Percentiles rank a stretch among this genome's conserved stretches.
phyloP scores from a whole-genome alignment of 2,888 invertebrate species.

The Cheilosia urbana region DNA sequence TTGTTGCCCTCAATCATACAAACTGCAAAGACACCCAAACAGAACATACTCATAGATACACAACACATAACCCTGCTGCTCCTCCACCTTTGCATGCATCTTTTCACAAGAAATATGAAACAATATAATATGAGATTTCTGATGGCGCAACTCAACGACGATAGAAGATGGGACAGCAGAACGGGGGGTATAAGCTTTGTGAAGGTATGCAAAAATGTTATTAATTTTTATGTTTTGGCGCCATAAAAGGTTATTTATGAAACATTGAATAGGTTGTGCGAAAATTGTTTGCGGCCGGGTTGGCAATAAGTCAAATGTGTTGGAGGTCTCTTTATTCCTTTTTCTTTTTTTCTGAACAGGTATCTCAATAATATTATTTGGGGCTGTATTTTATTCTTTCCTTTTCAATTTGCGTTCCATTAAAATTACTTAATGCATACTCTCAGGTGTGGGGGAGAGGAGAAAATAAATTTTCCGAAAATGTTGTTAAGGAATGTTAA shows the following conservation, averaged over 20 bases:
- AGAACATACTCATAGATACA: background rate
- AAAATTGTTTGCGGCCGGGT: constrained; percentile 71
- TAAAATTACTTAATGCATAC: constrained; percentile 62
- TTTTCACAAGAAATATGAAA: constrained; percentile 47
- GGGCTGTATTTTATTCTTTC: constrained; percentile 11
- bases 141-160: constrained; percentile 51
- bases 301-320: constrained; percentile 69
- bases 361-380: constrained; percentile 50
- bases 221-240: constrained; percentile 71
- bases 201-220: constrained; percentile 73
- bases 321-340: constrained; percentile 6
- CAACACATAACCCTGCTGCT: background rate
- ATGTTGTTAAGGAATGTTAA: constrained; percentile 58
- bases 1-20: constrained; percentile 40
- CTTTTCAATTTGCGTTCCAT: constrained; percentile 72
- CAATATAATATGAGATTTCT: constrained; percentile 60
- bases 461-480: constrained; percentile 33
- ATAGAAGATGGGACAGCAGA: constrained; percentile 18
- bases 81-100: constrained; percentile 25
- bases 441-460: background rate
- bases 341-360: constrained; percentile 15
- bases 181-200: constrained; percentile 63
- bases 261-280: constrained; percentile 72
- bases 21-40: background rate
- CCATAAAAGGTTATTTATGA: constrained; percentile 74